Conservation (phyloP, 2,113 vertebrate genomes). For the Acanthisitta chloris region DNA sequence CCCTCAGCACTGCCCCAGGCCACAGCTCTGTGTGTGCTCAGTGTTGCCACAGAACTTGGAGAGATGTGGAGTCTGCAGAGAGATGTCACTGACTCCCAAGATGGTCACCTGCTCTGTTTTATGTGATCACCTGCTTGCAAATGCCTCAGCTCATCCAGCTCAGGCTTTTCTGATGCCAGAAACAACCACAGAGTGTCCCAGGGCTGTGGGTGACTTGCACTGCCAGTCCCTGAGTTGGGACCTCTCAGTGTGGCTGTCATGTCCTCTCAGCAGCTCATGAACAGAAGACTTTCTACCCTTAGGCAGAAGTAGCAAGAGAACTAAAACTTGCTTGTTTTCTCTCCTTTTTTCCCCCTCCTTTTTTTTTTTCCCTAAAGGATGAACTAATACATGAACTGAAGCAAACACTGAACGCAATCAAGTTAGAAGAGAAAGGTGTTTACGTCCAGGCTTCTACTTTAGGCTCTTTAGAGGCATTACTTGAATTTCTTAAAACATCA, state of each 20-base stretch:
- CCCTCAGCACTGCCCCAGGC: neutral
- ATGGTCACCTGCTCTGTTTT: neutral
- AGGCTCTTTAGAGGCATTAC: conserved; percentile 94
- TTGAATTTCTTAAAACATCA: conserved; percentile 94
- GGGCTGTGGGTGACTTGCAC: neutral
- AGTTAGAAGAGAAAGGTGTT: conserved; percentile 96
- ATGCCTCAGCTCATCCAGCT: neutral
- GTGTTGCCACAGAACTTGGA: neutral
- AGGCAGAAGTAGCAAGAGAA: neutral
- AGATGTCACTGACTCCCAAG: neutral
- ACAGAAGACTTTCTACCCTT: neutral
- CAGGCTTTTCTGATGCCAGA: neutral
- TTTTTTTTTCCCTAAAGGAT: conserved; percentile 74
- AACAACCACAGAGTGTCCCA: neutral
- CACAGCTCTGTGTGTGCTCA: rapidly evolving
- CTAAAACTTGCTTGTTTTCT: neutral
- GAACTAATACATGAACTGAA: conserved; percentile 93
- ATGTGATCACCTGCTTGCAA: neutral
- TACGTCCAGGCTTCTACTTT: conserved; percentile 97
- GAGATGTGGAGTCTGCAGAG: neutral
- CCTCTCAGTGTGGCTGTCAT: neutral
- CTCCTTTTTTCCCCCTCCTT: rapidly evolving
- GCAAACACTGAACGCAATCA: conserved; percentile 94
- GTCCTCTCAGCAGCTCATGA: neutral
- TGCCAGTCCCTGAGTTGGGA: neutral